phyloP scores from a whole-genome alignment of 2,113 vertebrate genomes.

The Osmerus eperlanus region DNA sequence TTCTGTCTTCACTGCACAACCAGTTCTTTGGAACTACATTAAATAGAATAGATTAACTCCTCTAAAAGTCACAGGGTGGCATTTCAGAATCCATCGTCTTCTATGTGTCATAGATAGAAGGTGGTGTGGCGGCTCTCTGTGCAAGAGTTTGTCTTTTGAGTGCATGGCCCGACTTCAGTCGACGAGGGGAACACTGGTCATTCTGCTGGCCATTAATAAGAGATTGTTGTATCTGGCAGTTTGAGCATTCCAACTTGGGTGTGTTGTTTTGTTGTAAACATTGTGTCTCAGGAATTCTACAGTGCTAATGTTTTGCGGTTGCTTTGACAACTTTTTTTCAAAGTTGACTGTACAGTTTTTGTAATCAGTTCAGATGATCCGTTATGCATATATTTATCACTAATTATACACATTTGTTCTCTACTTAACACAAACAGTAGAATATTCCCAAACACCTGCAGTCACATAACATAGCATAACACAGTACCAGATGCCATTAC shows the following conservation, averaged over 20 bases:
- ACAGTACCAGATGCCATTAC: not conserved
- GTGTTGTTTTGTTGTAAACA: too few relatives aligned
- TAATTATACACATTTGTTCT: too few relatives aligned
- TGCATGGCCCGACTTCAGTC: slow-evolving; percentile 1
- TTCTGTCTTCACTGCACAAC: slow-evolving; percentile 60
- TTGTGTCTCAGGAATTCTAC: too few relatives aligned
- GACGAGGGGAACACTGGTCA: too few relatives aligned
- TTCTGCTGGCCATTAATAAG: too few relatives aligned
- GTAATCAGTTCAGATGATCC: not conserved
- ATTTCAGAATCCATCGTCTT: slow-evolving; percentile 30
- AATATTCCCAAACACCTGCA: too few relatives aligned
- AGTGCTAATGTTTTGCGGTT: not conserved
- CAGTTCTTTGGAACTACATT: slow-evolving; percentile 61
- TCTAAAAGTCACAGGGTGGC: slow-evolving; percentile 66
- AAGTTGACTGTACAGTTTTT: not conserved
- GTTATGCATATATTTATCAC: not conserved
- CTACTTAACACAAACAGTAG: too few relatives aligned
- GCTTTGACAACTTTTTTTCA: not conserved
- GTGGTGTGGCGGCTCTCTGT: slow-evolving; percentile 15
- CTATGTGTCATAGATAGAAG: slow-evolving; percentile 31
- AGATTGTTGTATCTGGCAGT: too few relatives aligned
- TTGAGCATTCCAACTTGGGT: too few relatives aligned
- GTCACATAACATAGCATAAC: not conserved
- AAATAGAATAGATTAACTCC: slow-evolving; percentile 68
- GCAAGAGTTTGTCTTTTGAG: slow-evolving; percentile 35